phyloP scores from a whole-genome alignment of 1,140 invertebrate genomes.

The Samia ricini region DNA sequence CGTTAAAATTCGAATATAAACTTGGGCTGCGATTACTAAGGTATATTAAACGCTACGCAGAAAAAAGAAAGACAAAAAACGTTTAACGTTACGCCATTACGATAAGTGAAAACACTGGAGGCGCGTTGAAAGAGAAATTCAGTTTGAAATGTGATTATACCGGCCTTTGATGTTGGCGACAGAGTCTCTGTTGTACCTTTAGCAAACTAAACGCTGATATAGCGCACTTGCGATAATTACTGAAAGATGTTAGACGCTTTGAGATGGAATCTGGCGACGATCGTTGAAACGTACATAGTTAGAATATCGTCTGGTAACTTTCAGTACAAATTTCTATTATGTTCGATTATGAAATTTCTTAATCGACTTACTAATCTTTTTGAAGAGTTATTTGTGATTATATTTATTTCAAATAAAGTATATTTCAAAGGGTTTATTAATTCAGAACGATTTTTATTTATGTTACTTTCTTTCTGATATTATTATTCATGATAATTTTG shows the following conservation, averaged over 20 bases:
- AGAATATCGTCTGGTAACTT: neutral
- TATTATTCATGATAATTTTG: too few relatives aligned
- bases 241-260: neutral
- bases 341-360: neutral
- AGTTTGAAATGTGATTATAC: constrained; percentile 21
- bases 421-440: too few relatives aligned
- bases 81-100: constrained; percentile 5
- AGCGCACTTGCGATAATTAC: constrained; percentile 6
- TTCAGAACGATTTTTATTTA: too few relatives aligned
- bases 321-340: neutral
- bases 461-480: too few relatives aligned
- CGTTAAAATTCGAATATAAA: neutral
- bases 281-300: neutral
- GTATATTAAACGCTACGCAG: neutral
- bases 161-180: constrained; percentile 16
- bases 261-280: neutral
- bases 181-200: constrained; percentile 1
- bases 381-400: too few relatives aligned
- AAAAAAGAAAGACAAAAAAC: neutral
- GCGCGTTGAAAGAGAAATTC: constrained; percentile 10
- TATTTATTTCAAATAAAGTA: too few relatives aligned
- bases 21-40: neutral
- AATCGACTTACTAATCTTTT: too few relatives aligned
- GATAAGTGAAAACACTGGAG: constrained; percentile 6
- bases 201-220: constrained; percentile 5